These are phyloP conservation scores for Octonoba sinensis DNA, from an alignment of 2,888 invertebrate species.

Conservation along the genomic window DNA sequence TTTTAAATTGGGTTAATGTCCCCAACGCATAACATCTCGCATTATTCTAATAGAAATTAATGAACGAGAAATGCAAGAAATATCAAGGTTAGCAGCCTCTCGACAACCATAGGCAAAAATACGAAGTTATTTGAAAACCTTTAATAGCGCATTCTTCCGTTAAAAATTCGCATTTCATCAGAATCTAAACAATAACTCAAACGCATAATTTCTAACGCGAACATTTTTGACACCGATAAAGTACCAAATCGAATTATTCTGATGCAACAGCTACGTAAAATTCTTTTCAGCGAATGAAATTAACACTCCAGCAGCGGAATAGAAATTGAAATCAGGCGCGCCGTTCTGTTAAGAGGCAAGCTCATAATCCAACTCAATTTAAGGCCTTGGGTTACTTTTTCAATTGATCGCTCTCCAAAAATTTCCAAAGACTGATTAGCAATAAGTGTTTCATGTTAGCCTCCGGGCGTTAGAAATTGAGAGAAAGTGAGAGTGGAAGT, in stretches of 20 bases:
- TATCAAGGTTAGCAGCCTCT: no score
- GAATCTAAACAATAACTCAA: no score
- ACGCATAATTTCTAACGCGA: no score
- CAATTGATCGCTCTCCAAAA: slow-evolving; percentile 12
- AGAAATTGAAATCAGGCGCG: slow-evolving; percentile 1
- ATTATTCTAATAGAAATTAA: no score
- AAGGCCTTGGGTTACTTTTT: slow-evolving; percentile 22
- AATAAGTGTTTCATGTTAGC: slow-evolving; percentile 18
- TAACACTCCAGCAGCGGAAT: not conserved
- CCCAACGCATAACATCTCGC: no score
- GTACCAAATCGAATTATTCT: not conserved
- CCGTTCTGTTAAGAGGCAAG: not conserved
- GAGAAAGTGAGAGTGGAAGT: slow-evolving; percentile 16
- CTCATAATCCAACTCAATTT: slow-evolving; percentile 1
- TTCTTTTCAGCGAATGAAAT: not conserved
- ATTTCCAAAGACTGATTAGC: slow-evolving; percentile 17
- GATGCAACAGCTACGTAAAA: slow-evolving; percentile 1
- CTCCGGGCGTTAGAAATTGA: slow-evolving; percentile 1
- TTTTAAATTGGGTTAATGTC: no score
- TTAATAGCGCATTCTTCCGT: no score
- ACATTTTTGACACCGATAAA: not conserved
- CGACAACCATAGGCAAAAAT: no score
- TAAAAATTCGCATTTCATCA: no score
- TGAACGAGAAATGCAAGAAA: no score
- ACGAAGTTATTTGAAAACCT: no score